phyloP scores from a whole-genome alignment of 2,888 invertebrate genomes.

The Anticlea derivata region DNA sequence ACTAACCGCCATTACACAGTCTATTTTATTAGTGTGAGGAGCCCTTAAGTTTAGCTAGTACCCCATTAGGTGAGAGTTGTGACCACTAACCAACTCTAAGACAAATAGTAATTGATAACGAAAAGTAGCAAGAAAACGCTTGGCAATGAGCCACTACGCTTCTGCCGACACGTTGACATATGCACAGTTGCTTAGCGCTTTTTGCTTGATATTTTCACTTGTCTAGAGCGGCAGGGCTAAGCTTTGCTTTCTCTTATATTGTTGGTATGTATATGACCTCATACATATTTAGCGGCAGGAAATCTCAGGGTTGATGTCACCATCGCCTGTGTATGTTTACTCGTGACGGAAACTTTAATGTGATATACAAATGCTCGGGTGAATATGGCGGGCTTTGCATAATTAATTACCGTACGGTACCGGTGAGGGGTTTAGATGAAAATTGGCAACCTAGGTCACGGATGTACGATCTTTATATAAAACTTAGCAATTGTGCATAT shows the following conservation, averaged over 20 bases:
- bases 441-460: slow-evolving; percentile 13
- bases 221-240: slow-evolving; percentile 25
- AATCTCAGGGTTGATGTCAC: slow-evolving; percentile 35
- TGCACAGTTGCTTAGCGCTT: too few species aligned
- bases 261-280: slow-evolving; percentile 35
- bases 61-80: slow-evolving; percentile 23
- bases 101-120: slow-evolving; percentile 16
- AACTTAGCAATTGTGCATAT: not conserved
- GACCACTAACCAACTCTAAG: slow-evolving; percentile 6
- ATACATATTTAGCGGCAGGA: slow-evolving; percentile 39
- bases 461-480: slow-evolving; percentile 11
- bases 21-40: slow-evolving; percentile 31
- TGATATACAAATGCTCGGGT: slow-evolving; percentile 23
- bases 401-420: slow-evolving; percentile 19
- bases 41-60: slow-evolving; percentile 29
- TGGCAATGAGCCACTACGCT: not conserved
- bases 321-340: slow-evolving; percentile 29
- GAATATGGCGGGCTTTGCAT: slow-evolving; percentile 23
- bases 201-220: slow-evolving; percentile 1
- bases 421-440: slow-evolving; percentile 5
- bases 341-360: slow-evolving; percentile 32
- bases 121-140: slow-evolving; percentile 1
- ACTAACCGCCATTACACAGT: slow-evolving; percentile 35
- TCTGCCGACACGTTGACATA: not conserved
- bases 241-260: slow-evolving; percentile 35